A percentile compares a stretch with the other conserved stretches of the same genome.
Evolutionary conservation across 2,888 invertebrate genomes (phyloP).

Genomic region (Subacronicta megacephala): DNA sequence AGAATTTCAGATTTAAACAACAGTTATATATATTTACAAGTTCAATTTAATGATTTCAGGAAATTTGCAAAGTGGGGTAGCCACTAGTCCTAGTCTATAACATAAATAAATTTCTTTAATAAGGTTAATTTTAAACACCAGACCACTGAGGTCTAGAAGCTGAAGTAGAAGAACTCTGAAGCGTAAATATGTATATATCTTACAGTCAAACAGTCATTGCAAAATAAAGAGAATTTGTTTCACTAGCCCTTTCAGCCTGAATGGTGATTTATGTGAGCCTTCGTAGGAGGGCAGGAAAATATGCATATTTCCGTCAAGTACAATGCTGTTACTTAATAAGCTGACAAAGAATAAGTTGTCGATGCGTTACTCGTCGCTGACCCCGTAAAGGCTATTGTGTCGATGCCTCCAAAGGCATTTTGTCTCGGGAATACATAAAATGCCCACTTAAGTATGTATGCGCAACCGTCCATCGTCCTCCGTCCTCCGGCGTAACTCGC

Average conservation of each 20-base stretch:
- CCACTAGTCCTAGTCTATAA: too few species aligned
- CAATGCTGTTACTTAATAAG: slow-evolving; percentile 47
- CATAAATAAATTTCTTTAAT: too few species aligned
- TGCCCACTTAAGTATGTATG: slow-evolving; percentile 65
- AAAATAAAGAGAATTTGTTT: slow-evolving; percentile 11
- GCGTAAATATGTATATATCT: too few species aligned
- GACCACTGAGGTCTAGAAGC: too few species aligned
- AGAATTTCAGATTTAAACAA: slow-evolving; percentile 39
- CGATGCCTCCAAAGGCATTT: slow-evolving; percentile 73
- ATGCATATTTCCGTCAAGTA: slow-evolving; percentile 38
- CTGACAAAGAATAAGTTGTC: slow-evolving; percentile 54
- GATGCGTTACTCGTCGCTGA: slow-evolving; percentile 65
- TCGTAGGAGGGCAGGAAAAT: slow-evolving; percentile 30
- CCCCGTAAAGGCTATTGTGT: slow-evolving; percentile 68
- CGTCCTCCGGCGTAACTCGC: slow-evolving; percentile 65
- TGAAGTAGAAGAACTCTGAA: too few species aligned
- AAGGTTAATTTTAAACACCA: too few species aligned
- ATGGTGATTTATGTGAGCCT: slow-evolving; percentile 32
- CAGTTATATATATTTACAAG: slow-evolving; percentile 28
- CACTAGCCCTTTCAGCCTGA: slow-evolving; percentile 11
- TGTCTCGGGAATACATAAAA: slow-evolving; percentile 79
- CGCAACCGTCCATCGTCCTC: slow-evolving; percentile 58
- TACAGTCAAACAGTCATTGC: slow-evolving; percentile 4
- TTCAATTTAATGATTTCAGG: slow-evolving; percentile 20
- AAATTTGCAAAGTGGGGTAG: slow-evolving; percentile 11